Conservation (phyloP, 1,140 invertebrate genomes). For the Episyrphus balteatus region DNA sequence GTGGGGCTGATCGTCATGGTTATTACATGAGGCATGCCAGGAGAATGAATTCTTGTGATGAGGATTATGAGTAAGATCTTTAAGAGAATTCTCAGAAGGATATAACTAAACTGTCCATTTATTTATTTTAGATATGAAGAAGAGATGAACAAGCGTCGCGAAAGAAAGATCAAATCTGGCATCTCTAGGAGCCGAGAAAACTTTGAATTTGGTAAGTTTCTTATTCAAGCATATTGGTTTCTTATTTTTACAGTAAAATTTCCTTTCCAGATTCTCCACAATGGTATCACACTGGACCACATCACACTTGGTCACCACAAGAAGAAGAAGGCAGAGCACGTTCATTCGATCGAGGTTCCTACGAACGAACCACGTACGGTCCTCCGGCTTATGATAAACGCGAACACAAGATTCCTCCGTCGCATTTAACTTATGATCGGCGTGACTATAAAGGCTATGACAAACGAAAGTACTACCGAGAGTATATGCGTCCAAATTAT, state of each 20-base stretch:
- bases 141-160: slow-evolving; percentile 23
- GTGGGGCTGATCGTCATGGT: slow-evolving; percentile 20
- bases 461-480: slow-evolving; percentile 24
- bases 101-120: not conserved
- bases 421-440: slow-evolving; percentile 16
- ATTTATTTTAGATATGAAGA: slow-evolving; percentile 24
- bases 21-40: slow-evolving; percentile 32
- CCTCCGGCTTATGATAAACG: slow-evolving; percentile 34
- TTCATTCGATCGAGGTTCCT: slow-evolving; percentile 30
- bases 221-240: too few relatives aligned
- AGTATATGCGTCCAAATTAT: slow-evolving; percentile 27
- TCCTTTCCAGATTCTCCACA: slow-evolving; percentile 24
- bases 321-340: slow-evolving; percentile 30
- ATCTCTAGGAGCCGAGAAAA: slow-evolving; percentile 32
- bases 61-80: slow-evolving; percentile 41
- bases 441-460: slow-evolving; percentile 11
- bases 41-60: slow-evolving; percentile 37
- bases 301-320: slow-evolving; percentile 34
- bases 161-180: slow-evolving; percentile 29
- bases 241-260: not conserved
- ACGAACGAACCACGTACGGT: slow-evolving; percentile 33
- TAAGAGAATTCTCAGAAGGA: not conserved
- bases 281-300: slow-evolving; percentile 29
- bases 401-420: slow-evolving; percentile 13
- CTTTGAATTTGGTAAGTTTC: slow-evolving; percentile 25